Evolutionary conservation across 2,797 vertebrate species (phyloP), one percentile per base, ranked within the genome.

Genomic region (Bradypodion pumilum): DNA sequence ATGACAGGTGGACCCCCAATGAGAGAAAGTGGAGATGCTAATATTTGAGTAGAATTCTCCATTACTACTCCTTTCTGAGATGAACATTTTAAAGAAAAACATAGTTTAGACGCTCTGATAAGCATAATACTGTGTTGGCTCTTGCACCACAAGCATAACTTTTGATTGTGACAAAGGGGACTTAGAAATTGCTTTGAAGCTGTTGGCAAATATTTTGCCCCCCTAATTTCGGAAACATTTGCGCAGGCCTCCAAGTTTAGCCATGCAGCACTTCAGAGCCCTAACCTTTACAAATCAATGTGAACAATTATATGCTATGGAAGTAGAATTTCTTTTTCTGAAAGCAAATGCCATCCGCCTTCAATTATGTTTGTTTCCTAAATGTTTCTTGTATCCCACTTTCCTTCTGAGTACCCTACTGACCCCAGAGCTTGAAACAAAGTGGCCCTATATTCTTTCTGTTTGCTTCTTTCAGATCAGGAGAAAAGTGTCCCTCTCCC

Each of bases 371-470:
- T 92, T 82, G 78, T 89, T 93, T 93, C 91, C 2, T 44, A 91
- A 93, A 93, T 80, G 88, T 90, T 94, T 91, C 87, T 89, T 85
- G 87, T 85, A 88, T 87, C 89, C 85, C 69, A 77, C 46, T 87
- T 84, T 89, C 90, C 89, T 90, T 93, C 85, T 91, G 91, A 93
- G 91, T 93, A 87, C 88, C 93, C 91, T 91, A 87, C 93, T 95
- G 93, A 94, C 92, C 89, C 88, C 91, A 85, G 91, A 93, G 89
- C 63, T 78, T 90, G 85, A 86, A 93, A 94, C 91, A 94, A 94
- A 94, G 92, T 90, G 87, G 75, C 32, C 86, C 87, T 92, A 85
- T 87, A 76, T 52, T 93, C 88, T 37, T 85, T 90, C 94, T 92
- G 86, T 92, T 92, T 93, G 89, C 92, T 85, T 88, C 89, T 92